phyloP scores from a whole-genome alignment of 2,113 vertebrate genomes.

The Blennius ocellaris region DNA sequence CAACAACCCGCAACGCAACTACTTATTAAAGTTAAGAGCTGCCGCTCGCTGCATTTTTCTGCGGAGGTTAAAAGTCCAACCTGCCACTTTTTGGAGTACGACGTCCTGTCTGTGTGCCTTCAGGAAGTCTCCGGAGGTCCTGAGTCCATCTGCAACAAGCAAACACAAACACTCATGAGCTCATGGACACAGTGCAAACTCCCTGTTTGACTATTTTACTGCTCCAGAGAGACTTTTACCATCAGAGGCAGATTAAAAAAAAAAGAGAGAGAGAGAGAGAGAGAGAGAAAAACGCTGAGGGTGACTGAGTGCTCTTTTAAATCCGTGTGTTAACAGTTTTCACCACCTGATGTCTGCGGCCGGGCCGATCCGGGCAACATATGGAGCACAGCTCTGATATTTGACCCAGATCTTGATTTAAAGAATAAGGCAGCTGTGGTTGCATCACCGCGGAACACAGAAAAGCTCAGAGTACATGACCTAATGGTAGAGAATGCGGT shows the following conservation, averaged over 20 bases:
- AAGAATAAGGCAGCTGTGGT: neutral
- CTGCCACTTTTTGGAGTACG: constrained; percentile 51
- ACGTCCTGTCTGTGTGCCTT: constrained; percentile 56
- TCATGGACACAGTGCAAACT: neutral
- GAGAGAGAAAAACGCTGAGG: constrained; percentile 5
- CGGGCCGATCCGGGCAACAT: constrained; percentile 20
- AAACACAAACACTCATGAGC: constrained; percentile 14
- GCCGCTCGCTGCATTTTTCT: constrained; percentile 1
- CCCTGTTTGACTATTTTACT: neutral
- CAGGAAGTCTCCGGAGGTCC: constrained; percentile 55
- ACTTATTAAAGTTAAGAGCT: constrained; percentile 26
- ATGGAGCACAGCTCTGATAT: constrained; percentile 25
- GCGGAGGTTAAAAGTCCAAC: constrained; percentile 46
- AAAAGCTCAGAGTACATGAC: neutral
- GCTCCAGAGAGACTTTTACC: neutral
- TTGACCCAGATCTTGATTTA: constrained; percentile 30
- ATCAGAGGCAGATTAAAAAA: neutral
- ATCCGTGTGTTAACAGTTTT: constrained; percentile 13
- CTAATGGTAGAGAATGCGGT: neutral
- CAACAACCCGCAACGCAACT: neutral
- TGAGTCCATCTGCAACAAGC: constrained; percentile 78
- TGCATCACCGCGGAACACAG: neutral
- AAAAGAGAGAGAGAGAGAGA: too few relatives aligned
- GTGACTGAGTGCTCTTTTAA: constrained; percentile 13
- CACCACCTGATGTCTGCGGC: constrained; percentile 31